These are phyloP conservation scores for Anguilla japonica DNA, from an alignment of 2,113 vertebrate species.

Conservation along the genomic window DNA sequence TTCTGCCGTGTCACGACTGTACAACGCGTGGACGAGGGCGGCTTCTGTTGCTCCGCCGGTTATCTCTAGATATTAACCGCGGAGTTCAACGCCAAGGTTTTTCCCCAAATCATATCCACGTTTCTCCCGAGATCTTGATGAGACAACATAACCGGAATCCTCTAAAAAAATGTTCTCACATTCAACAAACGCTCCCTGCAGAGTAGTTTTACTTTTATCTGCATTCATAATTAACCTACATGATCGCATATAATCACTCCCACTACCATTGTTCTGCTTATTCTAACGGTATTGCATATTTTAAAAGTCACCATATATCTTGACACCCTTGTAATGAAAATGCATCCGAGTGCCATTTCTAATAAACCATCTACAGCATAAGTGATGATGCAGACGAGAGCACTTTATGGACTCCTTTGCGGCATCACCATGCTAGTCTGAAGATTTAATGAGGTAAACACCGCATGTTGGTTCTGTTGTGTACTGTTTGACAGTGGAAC, in stretches of 20 bases:
- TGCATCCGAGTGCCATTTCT: neutral
- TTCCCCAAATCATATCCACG: neutral
- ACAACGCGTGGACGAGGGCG: conserved; percentile 14
- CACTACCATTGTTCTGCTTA: too few relatives aligned
- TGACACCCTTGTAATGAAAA: neutral
- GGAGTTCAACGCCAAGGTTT: neutral
- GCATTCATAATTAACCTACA: too few relatives aligned
- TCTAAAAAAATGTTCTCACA: too few relatives aligned
- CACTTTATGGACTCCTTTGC: neutral
- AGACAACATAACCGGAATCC: too few relatives aligned
- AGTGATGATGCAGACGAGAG: neutral
- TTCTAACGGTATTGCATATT: too few relatives aligned
- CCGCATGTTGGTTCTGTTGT: neutral
- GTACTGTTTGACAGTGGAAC: neutral
- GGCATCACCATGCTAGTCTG: neutral
- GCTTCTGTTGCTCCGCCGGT: neutral
- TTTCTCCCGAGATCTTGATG: neutral
- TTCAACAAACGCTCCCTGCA: too few relatives aligned
- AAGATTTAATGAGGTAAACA: too few relatives aligned
- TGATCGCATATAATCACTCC: too few relatives aligned
- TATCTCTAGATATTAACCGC: neutral
- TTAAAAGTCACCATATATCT: too few relatives aligned
- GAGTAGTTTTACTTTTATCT: too few relatives aligned
- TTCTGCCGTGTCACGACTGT: conserved; percentile 57
- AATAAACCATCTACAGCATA: neutral